Base-by-base conservation (phyloP, 2,113 vertebrate species). In the Barbus barbus region DNA sequence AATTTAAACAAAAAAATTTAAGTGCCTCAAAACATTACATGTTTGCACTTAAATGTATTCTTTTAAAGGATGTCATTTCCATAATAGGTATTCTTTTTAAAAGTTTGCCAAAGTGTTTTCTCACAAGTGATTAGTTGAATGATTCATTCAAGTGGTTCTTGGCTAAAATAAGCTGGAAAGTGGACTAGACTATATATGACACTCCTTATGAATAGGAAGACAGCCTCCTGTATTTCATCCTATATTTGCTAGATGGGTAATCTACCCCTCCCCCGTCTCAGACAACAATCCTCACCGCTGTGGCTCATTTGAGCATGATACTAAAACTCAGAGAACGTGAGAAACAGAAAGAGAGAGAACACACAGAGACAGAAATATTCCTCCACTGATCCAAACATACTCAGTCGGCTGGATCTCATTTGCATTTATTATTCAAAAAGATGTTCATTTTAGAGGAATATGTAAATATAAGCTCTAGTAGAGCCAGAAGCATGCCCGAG, bases 341-440 rank as follows among this genome's bases (percentile, higher is more conserved):
- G 36, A 73, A 28, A 65, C 11, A 61, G 46, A 61, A 71, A 26
- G 71, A 38, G 38, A 24, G 24, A 48, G 44, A 38, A 60, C 20
- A 33, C 20, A 7, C 9, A 22, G 31, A 76, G 36, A 73, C 56
- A 73, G 46, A 75, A 61, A 41, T 63, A 65, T 38, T 63, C 60
- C 31, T 75, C 72, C 41, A 79, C 67, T 79, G 58, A 61, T 24
- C 56, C 58, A 44, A 51, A 83, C 78, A 31, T 2, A 69, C 73
- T 38, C 73, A 24, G 72, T 22, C 53, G 36, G 22, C 61, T 77
- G 71, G 46, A 22, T 46, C 77, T 83, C 48, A 81, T 78, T 87
- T 85, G 67, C 73, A 84, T 88, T 83, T 75, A 85, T 86, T 88
- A 86, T 88, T 86, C 82, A 84, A 65, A 48, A 51, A 58, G 74